Percentiles rank a stretch among this genome's conserved stretches.
Evolutionary conservation across 2,113 vertebrate genomes (phyloP).

Genomic region (Callipepla squamata): DNA sequence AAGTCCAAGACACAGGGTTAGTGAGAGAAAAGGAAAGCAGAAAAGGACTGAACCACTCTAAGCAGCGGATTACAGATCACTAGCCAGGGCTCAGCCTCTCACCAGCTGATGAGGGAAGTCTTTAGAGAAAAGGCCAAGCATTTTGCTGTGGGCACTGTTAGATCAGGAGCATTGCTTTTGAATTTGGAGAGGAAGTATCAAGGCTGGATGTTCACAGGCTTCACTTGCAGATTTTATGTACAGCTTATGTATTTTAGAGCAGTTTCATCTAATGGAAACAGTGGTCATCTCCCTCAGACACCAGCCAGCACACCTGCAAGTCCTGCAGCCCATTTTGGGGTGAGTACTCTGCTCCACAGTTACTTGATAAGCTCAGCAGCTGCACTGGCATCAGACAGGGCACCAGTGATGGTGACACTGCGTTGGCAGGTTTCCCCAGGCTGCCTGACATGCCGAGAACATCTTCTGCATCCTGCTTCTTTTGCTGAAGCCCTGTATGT

Average conservation of each 20-base stretch:
- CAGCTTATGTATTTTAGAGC: neutral
- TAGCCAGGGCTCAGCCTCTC: neutral
- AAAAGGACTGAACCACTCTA: neutral
- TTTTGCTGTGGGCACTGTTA: neutral
- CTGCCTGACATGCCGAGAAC: neutral
- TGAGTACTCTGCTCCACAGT: rapidly evolving
- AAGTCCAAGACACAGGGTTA: neutral
- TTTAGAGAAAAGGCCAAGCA: rapidly evolving
- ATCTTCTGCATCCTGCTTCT: neutral
- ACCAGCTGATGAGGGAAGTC: neutral
- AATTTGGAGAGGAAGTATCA: rapidly evolving
- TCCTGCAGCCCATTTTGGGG: neutral
- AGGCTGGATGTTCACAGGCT: neutral
- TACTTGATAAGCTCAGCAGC: neutral
- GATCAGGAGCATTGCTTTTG: neutral
- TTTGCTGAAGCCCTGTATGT: neutral
- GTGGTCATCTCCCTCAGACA: neutral
- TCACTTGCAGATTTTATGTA: neutral
- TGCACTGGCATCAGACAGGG: neutral
- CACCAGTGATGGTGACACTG: neutral
- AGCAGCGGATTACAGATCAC: neutral
- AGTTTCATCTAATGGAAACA: neutral
- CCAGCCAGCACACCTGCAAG: neutral
- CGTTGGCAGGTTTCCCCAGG: rapidly evolving
- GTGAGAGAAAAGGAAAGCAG: neutral